These are phyloP conservation scores for Seriola quinqueradiata DNA, from an alignment of 2,113 vertebrate genomes.

Conservation along the genomic window DNA sequence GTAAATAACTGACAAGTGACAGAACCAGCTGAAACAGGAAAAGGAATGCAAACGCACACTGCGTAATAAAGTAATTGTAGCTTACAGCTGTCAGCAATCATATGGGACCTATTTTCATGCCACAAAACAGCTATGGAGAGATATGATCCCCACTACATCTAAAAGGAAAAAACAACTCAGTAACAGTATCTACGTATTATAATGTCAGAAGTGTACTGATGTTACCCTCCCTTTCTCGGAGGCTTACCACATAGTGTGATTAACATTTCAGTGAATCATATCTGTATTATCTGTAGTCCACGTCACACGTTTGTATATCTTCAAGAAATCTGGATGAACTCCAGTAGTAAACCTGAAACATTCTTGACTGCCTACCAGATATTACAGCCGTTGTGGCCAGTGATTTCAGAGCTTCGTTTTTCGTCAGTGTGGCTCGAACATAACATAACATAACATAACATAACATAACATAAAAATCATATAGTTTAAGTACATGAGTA, in stretches of 20 bases:
- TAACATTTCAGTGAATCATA: constrained; percentile 54
- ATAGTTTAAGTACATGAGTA: too few species aligned
- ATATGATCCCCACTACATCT: too few species aligned
- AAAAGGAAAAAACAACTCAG: neutral
- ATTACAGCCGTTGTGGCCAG: too few species aligned
- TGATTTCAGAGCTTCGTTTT: too few species aligned
- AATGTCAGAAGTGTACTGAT: neutral
- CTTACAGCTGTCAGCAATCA: neutral
- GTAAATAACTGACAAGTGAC: neutral
- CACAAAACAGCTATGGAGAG: too few species aligned
- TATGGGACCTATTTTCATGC: neutral
- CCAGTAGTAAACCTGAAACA: too few species aligned
- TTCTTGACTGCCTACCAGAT: too few species aligned
- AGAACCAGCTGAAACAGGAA: neutral
- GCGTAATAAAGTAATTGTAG: neutral
- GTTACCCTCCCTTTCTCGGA: neutral
- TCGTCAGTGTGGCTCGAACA: too few species aligned
- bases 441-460: too few species aligned
- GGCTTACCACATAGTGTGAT: neutral
- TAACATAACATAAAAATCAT: too few species aligned
- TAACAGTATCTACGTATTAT: neutral
- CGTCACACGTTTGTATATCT: constrained; percentile 25
- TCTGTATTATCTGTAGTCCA: neutral
- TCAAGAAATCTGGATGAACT: neutral
- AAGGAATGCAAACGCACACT: neutral